phyloP scores from a whole-genome alignment of 2,113 vertebrate species.

The Spilogale gracilis region DNA sequence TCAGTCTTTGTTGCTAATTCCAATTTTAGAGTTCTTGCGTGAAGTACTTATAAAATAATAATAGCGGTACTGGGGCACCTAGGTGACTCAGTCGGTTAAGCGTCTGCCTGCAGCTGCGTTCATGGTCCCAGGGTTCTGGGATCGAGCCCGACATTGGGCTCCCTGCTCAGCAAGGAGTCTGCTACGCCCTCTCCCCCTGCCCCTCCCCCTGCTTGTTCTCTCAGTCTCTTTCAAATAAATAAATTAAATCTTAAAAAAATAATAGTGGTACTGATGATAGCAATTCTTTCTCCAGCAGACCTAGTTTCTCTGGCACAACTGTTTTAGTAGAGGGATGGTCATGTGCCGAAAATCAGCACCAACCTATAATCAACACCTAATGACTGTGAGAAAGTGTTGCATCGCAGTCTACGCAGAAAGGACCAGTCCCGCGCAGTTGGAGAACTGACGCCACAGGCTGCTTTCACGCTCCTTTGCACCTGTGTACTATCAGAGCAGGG shows the following conservation, averaged over 20 bases:
- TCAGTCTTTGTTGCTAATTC: neutral
- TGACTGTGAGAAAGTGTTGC: neutral
- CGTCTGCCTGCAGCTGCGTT: neutral
- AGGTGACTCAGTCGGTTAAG: neutral
- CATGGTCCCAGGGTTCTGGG: neutral
- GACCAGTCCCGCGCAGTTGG: neutral
- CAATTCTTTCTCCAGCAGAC: neutral
- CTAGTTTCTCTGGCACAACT: neutral
- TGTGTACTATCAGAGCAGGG: neutral
- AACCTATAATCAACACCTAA: neutral
- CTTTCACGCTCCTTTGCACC: neutral
- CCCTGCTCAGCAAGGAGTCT: neutral
- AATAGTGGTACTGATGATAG: neutral
- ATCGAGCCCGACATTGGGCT: neutral
- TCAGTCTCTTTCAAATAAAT: neutral
- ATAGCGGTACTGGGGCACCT: neutral
- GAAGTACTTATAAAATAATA: neutral
- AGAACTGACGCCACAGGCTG: neutral
- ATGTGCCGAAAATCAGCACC: neutral
- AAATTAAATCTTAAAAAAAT: neutral
- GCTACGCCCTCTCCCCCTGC: neutral
- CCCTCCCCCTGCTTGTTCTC: neutral
- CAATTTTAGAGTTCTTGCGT: neutral
- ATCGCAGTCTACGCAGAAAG: neutral
- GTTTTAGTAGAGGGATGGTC: neutral